These are phyloP conservation scores for Seriola rivoliana DNA, from an alignment of 2,113 vertebrate genomes.

Conservation along the genomic window DNA sequence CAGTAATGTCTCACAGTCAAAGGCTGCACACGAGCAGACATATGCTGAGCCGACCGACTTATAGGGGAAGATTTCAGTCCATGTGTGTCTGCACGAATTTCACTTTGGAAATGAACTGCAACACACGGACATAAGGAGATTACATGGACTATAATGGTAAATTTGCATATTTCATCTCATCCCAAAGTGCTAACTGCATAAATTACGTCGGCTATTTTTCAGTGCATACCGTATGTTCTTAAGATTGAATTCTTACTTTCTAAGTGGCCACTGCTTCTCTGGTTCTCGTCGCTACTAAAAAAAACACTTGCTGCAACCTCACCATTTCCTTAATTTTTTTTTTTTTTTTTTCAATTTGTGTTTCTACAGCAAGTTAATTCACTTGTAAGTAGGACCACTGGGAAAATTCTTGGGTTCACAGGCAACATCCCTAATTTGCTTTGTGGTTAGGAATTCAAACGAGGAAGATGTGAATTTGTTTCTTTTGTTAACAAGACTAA, in stretches of 20 bases:
- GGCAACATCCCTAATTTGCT: neutral
- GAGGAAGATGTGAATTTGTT: neutral
- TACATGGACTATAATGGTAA: neutral
- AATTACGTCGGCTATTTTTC: neutral
- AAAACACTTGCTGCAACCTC: neutral
- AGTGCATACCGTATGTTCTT: neutral
- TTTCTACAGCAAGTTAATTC: neutral
- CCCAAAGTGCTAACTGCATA: neutral
- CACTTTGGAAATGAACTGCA: slow-evolving; percentile 7
- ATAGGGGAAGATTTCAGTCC: neutral
- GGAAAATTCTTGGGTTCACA: neutral
- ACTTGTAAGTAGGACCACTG: neutral
- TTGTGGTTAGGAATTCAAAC: neutral
- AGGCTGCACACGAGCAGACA: neutral
- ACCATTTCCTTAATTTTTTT: slow-evolving; percentile 13
- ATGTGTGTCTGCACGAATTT: neutral
- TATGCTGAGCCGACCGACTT: neutral
- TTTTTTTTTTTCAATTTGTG: neutral
- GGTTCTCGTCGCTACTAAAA: slow-evolving; percentile 30
- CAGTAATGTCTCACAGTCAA: neutral
- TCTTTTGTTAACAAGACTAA: neutral
- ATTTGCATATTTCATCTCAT: neutral
- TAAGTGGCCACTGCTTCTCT: neutral
- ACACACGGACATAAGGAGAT: neutral
- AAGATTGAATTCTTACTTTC: slow-evolving; percentile 3